Evolutionary conservation across 2,113 vertebrate genomes (phyloP).

Genomic region (Neopipo cinnamomea): DNA sequence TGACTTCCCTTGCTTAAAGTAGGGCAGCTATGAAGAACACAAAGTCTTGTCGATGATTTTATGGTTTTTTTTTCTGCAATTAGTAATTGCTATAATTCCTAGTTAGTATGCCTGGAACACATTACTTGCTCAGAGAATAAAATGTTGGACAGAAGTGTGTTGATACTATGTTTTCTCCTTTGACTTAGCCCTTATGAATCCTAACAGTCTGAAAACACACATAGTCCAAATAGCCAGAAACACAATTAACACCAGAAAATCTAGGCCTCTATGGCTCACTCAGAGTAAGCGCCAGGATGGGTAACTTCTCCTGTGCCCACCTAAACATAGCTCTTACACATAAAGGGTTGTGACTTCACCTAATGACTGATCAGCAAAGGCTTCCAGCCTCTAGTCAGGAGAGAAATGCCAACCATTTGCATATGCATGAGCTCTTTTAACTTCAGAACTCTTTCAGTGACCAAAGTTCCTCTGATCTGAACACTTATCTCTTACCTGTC

Average conservation of each 20-base stretch:
- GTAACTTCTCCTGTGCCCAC: neutral
- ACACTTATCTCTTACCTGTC: neutral
- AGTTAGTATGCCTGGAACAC: neutral
- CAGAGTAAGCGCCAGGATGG: neutral
- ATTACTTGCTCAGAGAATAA: neutral
- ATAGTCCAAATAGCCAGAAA: neutral
- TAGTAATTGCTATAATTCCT: neutral
- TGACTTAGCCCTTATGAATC: neutral
- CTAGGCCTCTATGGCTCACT: neutral
- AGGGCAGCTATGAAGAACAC: neutral
- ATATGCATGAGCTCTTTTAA: neutral
- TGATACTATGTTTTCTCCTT: neutral
- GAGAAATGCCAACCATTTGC: neutral
- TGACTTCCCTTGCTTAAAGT: neutral
- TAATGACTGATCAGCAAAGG: neutral
- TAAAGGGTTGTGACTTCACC: neutral
- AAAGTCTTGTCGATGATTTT: neutral
- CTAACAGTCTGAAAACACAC: neutral
- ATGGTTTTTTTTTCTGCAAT: neutral
- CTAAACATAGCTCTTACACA: slow-evolving; percentile 4
- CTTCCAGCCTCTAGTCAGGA: neutral
- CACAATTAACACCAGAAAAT: neutral
- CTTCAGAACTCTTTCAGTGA: neutral
- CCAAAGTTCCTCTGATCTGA: neutral
- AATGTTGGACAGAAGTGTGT: neutral